Evolutionary conservation across 2,113 vertebrate species (phyloP), one percentile per base, ranked within the genome.

Genomic region (Albula glossodonta): DNA sequence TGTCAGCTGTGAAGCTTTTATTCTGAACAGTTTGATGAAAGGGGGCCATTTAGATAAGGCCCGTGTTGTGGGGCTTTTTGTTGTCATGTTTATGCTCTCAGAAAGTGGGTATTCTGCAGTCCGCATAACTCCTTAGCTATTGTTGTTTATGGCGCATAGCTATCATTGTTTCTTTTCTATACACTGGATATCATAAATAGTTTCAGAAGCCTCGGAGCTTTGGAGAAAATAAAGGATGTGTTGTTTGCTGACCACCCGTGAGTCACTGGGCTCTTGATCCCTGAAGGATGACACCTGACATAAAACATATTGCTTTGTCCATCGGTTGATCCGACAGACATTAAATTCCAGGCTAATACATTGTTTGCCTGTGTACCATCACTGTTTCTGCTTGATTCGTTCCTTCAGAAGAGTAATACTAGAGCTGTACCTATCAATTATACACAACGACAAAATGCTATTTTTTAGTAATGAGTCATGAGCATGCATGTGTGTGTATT

Each of bases 271-370:
- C 78, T 50, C 41, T 13, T 80, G 78, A 51, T 80, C 41, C 50
- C 78, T 5, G 70, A 77, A 17, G 70, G 70, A 77, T 77, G 70
- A 77, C 70, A 77, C 22, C 70, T 77, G 70, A 77, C 70, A 77
- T 17, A 77, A 17, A 80, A 19, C 50, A 80, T 19, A 51, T 51
- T 51, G 78, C 78, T 48, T 50, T 80, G 78, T 48, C 31, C 15
- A 49, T 48, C 50, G 78, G 31, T 41, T 50, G 22, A 80, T 51
- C 78, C 50, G 78, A 80, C 78, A 19, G 31, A 80, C 78, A 80
- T 80, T 25, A 80, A 80, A 80, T 80, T 80, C 41, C 25, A 49
- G 77, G 77, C 78, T 19, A 80, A 51, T 80, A 49, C 78, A 80
- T 50, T 80, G 78, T 80, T 48, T 80, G 78, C 50, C 41, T 10